Evolutionary conservation across 2,113 vertebrate species (phyloP), one percentile per base, ranked within the genome.

Genomic region (Ictalurus furcatus): DNA sequence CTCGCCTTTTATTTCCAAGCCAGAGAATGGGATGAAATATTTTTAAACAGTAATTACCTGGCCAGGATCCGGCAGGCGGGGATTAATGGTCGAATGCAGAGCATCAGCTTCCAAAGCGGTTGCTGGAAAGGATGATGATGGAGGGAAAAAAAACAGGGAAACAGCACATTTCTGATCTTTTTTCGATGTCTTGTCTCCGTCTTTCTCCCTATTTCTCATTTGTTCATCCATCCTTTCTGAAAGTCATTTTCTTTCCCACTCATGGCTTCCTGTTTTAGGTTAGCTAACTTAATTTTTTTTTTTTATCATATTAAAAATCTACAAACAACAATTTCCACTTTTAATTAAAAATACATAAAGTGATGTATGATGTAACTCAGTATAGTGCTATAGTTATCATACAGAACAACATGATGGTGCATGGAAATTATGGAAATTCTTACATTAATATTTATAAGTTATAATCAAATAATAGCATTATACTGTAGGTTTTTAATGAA

Each of bases 41-140:
- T 99, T 99, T 98, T 98, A 97, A 99, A 99, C 97, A 96, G 97
- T 97, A 99, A 99, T 98, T 99, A 99, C 97, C 97, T 99, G 97
- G 98, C 98, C 96, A 94, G 96, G 95, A 96, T 99, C 97, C 97
- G 96, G 97, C 97, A 94, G 97, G 96, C 85, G 94, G 97, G 98
- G 97, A 98, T 99, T 98, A 98, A 98, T 98, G 98, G 97, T 95
- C 96, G 97, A 97, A 96, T 96, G 97, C 95, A 95, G 96, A 97
- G 97, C 96, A 96, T 96, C 97, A 95, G 97, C 96, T 98, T 98
- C 95, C 95, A 97, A 94, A 96, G 96, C 94, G 95, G 96, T 96
- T 97, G 97, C 95, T 97, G 97, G 97, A 97, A 97, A 97, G 97
- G 97, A 97, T 96, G 30, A 81, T 54, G 11, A 71, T 88, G 48